A percentile compares a stretch with the other conserved stretches of the same genome.
These are phyloP conservation scores for Loriculus beryllinus DNA, from an alignment of 2,797 vertebrate genomes.

Conservation along the genomic window DNA sequence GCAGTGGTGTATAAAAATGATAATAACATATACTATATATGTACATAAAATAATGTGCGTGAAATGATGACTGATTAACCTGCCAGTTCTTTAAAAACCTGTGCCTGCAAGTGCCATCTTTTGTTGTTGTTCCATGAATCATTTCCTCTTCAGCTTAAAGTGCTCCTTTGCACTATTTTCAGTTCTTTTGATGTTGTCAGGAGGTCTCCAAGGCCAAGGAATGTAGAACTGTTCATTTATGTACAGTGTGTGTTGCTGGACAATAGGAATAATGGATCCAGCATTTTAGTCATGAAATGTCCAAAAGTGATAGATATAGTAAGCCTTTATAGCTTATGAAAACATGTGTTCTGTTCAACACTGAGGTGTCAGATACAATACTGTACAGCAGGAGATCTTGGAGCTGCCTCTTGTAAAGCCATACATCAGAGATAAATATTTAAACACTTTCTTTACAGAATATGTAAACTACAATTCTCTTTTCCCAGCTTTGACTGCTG, in stretches of 20 bases:
- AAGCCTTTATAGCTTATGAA: neutral
- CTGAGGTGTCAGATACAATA: neutral
- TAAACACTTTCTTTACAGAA: constrained; percentile 4
- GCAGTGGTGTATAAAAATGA: neutral
- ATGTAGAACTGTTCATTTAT: neutral
- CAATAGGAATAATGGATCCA: neutral
- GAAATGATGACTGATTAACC: neutral
- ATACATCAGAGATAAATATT: constrained; percentile 26
- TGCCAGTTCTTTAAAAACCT: neutral
- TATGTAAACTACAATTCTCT: neutral
- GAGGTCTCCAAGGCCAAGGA: neutral
- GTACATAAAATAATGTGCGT: neutral
- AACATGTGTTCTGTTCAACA: neutral
- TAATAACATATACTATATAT: neutral
- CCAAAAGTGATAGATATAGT: neutral
- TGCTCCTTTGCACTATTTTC: neutral
- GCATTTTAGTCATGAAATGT: neutral
- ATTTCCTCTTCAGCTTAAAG: neutral
- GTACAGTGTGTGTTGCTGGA: neutral
- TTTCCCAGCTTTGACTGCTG: neutral
- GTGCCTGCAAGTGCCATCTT: neutral
- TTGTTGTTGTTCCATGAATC: neutral
- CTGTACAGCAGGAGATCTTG: neutral
- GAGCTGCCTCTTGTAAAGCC: neutral
- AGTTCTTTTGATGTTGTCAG: neutral